Evolutionary conservation across 2,888 invertebrate species (phyloP).

Genomic region (Metopia argyrocephala): DNA sequence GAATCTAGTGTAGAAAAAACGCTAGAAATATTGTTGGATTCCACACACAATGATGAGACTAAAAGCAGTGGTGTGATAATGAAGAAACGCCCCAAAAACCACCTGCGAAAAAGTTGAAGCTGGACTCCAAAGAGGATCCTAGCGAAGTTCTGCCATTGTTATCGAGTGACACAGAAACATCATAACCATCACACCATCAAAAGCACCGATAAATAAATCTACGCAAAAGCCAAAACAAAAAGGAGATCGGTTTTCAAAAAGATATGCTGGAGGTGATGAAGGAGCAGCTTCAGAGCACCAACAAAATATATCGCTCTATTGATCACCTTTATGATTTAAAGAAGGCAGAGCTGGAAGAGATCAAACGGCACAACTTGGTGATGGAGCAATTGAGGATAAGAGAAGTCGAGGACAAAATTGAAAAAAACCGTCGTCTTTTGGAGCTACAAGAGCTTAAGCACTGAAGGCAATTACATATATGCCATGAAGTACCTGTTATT

Average conservation of each 20-base stretch:
- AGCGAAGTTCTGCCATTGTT: not conserved
- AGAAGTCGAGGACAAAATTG: conserved; percentile 51
- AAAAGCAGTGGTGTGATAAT: conserved; percentile 24
- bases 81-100: conserved; percentile 31
- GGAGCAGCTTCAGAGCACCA: conserved; percentile 33
- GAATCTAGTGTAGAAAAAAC: conserved; percentile 15
- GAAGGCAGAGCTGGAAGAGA: conserved; percentile 41
- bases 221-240: conserved; percentile 1
- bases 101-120: conserved; percentile 37
- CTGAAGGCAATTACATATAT: conserved; percentile 31
- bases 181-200: too few relatives aligned
- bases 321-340: conserved; percentile 44
- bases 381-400: conserved; percentile 38
- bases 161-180: not conserved
- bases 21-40: conserved; percentile 21
- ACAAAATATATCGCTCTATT: conserved; percentile 29
- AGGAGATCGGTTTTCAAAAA: conserved; percentile 36
- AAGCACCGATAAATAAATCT: not conserved
- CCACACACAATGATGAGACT: conserved; percentile 21
- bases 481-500: conserved; percentile 32
- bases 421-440: conserved; percentile 36
- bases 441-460: not conserved
- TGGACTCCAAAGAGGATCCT: conserved; percentile 19
- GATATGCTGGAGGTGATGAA: conserved; percentile 29
- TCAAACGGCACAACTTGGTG: conserved; percentile 46